Conservation (phyloP, 2,888 invertebrate genomes). For the Andrena hattorfiana region DNA sequence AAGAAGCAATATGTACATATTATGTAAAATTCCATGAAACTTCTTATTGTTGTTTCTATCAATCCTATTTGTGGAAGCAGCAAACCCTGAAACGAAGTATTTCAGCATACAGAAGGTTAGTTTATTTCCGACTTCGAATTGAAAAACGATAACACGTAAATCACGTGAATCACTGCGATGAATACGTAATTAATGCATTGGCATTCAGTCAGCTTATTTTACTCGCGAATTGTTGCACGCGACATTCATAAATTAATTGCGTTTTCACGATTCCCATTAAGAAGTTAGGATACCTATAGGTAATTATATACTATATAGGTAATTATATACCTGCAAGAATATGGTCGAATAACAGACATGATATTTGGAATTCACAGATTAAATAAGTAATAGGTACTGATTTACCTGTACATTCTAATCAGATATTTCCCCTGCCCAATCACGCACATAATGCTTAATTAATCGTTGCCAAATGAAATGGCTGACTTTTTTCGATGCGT, state of each 20-base stretch:
- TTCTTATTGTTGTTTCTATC: no score
- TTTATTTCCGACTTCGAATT: slow-evolving; percentile 7
- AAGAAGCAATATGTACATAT: no score
- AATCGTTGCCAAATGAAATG: background rate
- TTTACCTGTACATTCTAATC: background rate
- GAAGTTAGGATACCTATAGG: background rate
- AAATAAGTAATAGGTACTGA: background rate
- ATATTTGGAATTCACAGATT: background rate
- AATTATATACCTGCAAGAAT: background rate
- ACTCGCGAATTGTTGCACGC: slow-evolving; percentile 13
- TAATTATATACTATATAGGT: no score
- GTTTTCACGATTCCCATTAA: background rate
- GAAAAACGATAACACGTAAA: slow-evolving; percentile 14
- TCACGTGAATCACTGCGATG: slow-evolving; percentile 14
- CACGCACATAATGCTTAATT: background rate
- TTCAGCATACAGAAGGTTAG: slow-evolving; percentile 2
- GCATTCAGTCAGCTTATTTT: background rate
- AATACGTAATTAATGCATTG: slow-evolving; percentile 23
- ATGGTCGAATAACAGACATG: background rate
- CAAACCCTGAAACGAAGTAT: background rate
- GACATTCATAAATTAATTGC: slow-evolving; percentile 20
- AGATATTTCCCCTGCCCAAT: background rate
- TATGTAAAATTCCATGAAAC: no score
- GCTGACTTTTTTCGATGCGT: background rate
- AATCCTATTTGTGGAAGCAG: background rate